These are phyloP conservation scores for Scomber japonicus DNA, from an alignment of 2,113 vertebrate genomes.

Conservation along the genomic window DNA sequence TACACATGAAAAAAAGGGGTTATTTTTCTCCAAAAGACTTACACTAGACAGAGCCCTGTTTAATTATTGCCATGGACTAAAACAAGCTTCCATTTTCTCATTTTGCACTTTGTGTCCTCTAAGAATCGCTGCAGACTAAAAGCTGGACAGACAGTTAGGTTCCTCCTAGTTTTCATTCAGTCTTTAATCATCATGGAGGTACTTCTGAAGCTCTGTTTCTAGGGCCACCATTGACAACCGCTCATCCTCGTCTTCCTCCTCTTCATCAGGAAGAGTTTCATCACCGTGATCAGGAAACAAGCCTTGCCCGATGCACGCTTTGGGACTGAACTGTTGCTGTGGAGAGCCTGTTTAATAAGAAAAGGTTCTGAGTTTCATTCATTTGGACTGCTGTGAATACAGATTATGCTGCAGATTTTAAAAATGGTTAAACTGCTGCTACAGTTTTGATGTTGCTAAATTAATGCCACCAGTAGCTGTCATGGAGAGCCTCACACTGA, in stretches of 20 bases:
- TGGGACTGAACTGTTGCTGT: slow-evolving; percentile 42
- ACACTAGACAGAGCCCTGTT: neutral
- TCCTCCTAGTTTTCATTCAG: slow-evolving; percentile 3
- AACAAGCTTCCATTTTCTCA: slow-evolving; percentile 8
- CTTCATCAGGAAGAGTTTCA: slow-evolving; percentile 73
- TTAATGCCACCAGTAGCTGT: too few relatives aligned
- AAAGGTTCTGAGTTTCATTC: neutral
- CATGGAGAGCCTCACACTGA: too few relatives aligned
- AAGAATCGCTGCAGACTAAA: slow-evolving; percentile 16
- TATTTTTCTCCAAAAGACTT: neutral
- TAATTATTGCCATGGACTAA: neutral
- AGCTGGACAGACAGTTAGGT: neutral
- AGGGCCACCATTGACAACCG: slow-evolving; percentile 79
- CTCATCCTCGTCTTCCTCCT: slow-evolving; percentile 81
- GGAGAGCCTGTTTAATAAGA: slow-evolving; percentile 58
- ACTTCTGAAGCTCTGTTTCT: slow-evolving; percentile 84
- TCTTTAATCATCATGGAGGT: slow-evolving; percentile 77
- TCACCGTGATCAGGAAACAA: slow-evolving; percentile 60
- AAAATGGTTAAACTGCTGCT: neutral
- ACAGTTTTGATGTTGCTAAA: too few relatives aligned
- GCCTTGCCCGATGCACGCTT: neutral
- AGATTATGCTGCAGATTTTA: neutral
- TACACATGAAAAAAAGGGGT: neutral
- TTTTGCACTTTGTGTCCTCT: neutral
- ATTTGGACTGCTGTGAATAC: neutral